These are phyloP conservation scores for Neodontobutis hainanensis DNA, from an alignment of 2,113 vertebrate genomes.

Conservation along the genomic window DNA sequence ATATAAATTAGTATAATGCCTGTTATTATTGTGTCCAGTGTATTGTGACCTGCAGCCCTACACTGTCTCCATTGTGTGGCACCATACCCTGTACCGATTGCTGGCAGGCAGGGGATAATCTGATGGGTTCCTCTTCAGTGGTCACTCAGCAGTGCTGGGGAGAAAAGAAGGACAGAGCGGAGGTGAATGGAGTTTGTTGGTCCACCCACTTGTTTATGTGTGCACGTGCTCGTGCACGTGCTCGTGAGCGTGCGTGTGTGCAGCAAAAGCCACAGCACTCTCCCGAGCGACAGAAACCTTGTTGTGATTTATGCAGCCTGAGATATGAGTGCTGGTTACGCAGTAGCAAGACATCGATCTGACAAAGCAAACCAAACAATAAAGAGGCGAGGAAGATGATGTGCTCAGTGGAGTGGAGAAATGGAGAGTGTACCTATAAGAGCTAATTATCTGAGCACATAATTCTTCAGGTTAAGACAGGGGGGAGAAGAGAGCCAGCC, in stretches of 20 bases:
- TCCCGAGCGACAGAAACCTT: slow-evolving; percentile 81
- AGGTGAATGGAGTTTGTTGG: slow-evolving; percentile 59
- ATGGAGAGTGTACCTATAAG: slow-evolving; percentile 83
- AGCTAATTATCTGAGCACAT: slow-evolving; percentile 83
- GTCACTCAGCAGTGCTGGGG: slow-evolving; percentile 56
- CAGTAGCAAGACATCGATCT: slow-evolving; percentile 85
- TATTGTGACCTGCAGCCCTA: slow-evolving; percentile 8
- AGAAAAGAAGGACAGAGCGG: slow-evolving; percentile 13
- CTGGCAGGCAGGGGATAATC: slow-evolving; percentile 70
- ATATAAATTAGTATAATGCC: background rate
- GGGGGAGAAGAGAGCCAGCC: slow-evolving; percentile 65
- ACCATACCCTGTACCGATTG: slow-evolving; percentile 52
- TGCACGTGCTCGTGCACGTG: slow-evolving; percentile 17
- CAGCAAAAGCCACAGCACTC: slow-evolving; percentile 67
- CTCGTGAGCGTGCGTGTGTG: slow-evolving; percentile 38
- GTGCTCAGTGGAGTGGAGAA: slow-evolving; percentile 83
- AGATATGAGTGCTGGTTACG: slow-evolving; percentile 83
- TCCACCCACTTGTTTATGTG: slow-evolving; percentile 67
- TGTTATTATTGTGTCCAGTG: background rate
- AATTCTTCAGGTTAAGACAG: slow-evolving; percentile 84
- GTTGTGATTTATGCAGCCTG: slow-evolving; percentile 82
- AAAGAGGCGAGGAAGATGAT: slow-evolving; percentile 84
- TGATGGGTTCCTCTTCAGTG: slow-evolving; percentile 77
- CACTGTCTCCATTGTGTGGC: slow-evolving; percentile 56
- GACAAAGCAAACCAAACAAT: slow-evolving; percentile 86